Conservation (phyloP, 2,113 vertebrate genomes). For the Gila orcuttii region DNA sequence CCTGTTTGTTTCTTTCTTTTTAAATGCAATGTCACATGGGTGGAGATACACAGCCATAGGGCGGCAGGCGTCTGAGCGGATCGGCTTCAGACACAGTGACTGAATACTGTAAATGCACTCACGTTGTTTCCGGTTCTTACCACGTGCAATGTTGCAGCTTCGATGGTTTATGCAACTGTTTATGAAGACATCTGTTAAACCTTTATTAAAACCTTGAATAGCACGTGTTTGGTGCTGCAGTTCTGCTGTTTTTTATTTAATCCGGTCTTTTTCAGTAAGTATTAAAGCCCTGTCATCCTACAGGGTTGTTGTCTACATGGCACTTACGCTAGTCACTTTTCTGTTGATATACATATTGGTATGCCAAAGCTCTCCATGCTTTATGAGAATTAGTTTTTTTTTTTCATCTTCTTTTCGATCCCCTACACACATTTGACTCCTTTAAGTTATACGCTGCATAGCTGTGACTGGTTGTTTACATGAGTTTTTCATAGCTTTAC, state of each 20-base stretch:
- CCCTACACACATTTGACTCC: constrained; percentile 52
- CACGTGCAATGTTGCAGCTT: constrained; percentile 99
- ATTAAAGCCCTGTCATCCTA: constrained; percentile 77
- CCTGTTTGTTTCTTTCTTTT: constrained; percentile 80
- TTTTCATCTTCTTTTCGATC: constrained; percentile 56
- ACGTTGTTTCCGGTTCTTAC: constrained; percentile 88
- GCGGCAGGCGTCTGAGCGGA: constrained; percentile 61
- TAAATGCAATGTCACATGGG: constrained; percentile 70
- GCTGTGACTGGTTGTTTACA: constrained; percentile 70
- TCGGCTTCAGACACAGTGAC: constrained; percentile 71
- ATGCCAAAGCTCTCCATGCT: constrained; percentile 77
- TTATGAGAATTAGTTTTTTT: constrained; percentile 65
- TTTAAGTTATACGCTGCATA: constrained; percentile 55
- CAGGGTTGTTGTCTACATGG: constrained; percentile 67
- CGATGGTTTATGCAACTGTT: constrained; percentile 99
- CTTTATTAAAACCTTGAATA: constrained; percentile 99
- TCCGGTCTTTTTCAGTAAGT: constrained; percentile 79
- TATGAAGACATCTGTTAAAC: constrained; percentile 98
- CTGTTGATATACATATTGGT: constrained; percentile 69
- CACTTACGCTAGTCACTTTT: constrained; percentile 73
- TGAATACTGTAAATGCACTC: constrained; percentile 96
- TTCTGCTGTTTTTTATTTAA: constrained; percentile 87
- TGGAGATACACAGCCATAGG: constrained; percentile 54
- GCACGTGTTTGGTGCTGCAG: constrained; percentile 88
- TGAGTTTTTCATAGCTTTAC: constrained; percentile 56